Base-by-base conservation (phyloP, 2,113 vertebrate genomes). In the Oplegnathus fasciatus region DNA sequence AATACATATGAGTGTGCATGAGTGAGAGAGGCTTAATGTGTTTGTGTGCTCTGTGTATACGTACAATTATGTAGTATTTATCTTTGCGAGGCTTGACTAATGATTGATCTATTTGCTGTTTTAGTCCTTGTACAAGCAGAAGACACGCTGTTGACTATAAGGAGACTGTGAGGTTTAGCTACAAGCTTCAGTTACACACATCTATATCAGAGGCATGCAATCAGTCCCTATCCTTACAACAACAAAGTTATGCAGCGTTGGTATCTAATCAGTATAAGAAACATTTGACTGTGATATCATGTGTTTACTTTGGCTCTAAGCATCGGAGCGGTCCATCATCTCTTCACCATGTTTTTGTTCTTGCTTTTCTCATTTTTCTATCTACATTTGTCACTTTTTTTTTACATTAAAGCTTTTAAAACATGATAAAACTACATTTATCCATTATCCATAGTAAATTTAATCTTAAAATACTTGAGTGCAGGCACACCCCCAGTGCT, bases 81-180 rank as follows among this genome's bases (percentile, higher is more conserved):
- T 65, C 71, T 76, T 60, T 76, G 52, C 32, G 34, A 60, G 8
- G 18, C 32, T 46, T 55, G 54, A 78, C 58, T 62, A 10, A 20
- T 67, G 44, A 72, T 66, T 79, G 9, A 50, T 76, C 46, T 67
- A 64, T 77, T 79, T 83, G 13, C 55, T 30, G 22, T 44, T 58
- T 66, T 24, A 76, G 61, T 67, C 28, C 37, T 55, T 77, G 62
- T 52, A 70, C 15, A 71, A 66, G 69, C 72, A 32, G 62, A 50
- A 24, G 32, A 80, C n/a, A 30, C 34, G 61, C 13, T 54, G 32
- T 40, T 46, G 57, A 65, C 46, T 5, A 20, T 20, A 52, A 20
- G 10, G 52, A 46, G 32, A 46, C 66, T 54, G 72, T 62, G 28
- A 37, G 34, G n/a, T 69, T 74, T 55, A 42, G 50, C 7, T 30